phyloP scores from a whole-genome alignment of 2,797 vertebrate species.

The Gobio occitaniae region DNA sequence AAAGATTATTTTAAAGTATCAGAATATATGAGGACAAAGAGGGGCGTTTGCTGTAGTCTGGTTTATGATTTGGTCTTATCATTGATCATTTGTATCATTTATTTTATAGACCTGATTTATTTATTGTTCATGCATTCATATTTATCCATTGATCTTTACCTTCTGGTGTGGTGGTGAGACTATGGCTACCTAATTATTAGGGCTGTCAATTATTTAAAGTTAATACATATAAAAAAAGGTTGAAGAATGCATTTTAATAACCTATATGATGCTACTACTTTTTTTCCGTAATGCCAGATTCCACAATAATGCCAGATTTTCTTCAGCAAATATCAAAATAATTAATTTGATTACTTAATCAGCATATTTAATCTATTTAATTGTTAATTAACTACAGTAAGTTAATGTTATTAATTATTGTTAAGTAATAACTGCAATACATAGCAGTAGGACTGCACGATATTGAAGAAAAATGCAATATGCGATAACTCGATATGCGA shows the following conservation, averaged over 20 bases:
- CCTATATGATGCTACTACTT: not conserved
- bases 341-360: not conserved
- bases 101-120: not conserved
- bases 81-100: not conserved
- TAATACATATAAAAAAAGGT: not conserved
- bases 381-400: no score
- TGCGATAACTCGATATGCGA: no score
- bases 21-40: no score
- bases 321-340: not conserved
- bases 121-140: not conserved
- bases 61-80: not conserved
- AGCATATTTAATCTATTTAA: not conserved
- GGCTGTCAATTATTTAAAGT: not conserved
- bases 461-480: no score
- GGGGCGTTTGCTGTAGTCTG: not conserved
- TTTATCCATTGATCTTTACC: no score
- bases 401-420: no score
- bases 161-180: not conserved
- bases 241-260: not conserved
- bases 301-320: not conserved
- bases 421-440: no score
- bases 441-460: no score
- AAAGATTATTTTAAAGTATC: not conserved
- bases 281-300: not conserved
- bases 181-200: not conserved